Evolutionary conservation across 2,888 invertebrate genomes (phyloP).

Genomic region (Drymonia ruficornis): DNA sequence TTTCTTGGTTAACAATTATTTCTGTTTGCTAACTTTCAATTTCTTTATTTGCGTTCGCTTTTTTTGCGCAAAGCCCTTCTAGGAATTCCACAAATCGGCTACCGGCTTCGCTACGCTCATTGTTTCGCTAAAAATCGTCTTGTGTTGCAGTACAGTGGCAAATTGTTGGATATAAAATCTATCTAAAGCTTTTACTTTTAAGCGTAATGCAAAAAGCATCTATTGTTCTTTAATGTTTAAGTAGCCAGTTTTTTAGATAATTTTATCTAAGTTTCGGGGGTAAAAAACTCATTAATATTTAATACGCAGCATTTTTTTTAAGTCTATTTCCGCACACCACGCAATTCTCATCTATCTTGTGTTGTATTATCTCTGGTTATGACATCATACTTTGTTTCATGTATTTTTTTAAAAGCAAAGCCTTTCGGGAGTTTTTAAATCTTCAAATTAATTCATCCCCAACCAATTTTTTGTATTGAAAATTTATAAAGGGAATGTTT

Average conservation of each 20-base stretch:
- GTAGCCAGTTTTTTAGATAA: constrained; percentile 4
- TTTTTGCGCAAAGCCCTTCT: constrained; percentile 72
- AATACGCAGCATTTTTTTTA: too few relatives aligned
- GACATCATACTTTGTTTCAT: too few relatives aligned
- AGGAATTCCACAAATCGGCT: constrained; percentile 59
- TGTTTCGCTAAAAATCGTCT: constrained; percentile 23
- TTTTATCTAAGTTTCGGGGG: too few relatives aligned
- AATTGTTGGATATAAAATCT: constrained; percentile 29
- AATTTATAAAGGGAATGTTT: neutral
- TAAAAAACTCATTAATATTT: too few relatives aligned
- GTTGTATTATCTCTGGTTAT: neutral
- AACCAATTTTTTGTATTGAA: neutral
- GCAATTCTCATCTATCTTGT: neutral
- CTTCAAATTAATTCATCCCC: neutral
- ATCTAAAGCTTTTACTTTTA: constrained; percentile 31
- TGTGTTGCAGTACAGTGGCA: constrained; percentile 19
- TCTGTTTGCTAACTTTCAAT: constrained; percentile 29
- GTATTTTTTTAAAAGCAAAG: too few relatives aligned
- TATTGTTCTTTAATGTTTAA: constrained; percentile 15
- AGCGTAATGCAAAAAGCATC: constrained; percentile 18
- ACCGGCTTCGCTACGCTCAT: constrained; percentile 39
- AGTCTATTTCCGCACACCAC: neutral
- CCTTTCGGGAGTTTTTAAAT: too few relatives aligned
- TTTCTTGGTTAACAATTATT: too few relatives aligned
- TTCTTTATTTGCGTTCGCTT: constrained; percentile 42